phyloP scores from a whole-genome alignment of 37 sponge, comb jelly and placozoan species.

The Sycon ciliatum region DNA sequence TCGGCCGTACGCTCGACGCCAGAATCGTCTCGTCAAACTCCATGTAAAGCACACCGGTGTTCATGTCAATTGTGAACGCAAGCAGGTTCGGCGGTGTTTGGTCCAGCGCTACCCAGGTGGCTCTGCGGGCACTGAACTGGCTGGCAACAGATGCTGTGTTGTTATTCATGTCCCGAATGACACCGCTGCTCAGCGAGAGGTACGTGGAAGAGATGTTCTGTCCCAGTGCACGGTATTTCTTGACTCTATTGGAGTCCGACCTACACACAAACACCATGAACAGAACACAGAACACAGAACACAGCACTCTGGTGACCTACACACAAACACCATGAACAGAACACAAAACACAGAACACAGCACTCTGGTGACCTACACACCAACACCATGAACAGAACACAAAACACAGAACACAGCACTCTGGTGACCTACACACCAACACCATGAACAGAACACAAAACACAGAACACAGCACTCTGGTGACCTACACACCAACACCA shows the following conservation, averaged over 20 bases:
- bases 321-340: conserved; percentile 43
- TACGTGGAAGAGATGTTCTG: conserved; percentile 39
- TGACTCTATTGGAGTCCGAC: conserved; percentile 67
- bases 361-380: conserved; percentile 42
- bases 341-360: no score
- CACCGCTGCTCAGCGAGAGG: conserved; percentile 40
- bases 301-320: no score
- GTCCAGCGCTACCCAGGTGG: neutral
- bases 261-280: conserved; percentile 42
- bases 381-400: conserved; percentile 34
- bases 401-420: no score
- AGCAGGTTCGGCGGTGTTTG: conserved; percentile 36
- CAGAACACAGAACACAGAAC: no score
- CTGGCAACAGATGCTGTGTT: neutral
- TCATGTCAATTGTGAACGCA: conserved; percentile 64
- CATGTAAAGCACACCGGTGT: conserved; percentile 42
- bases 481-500: no score
- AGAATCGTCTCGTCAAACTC: conserved; percentile 81
- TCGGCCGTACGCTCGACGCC: conserved; percentile 35
- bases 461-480: no score
- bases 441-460: no score
- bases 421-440: conserved; percentile 29
- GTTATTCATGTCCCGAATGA: conserved; percentile 57
- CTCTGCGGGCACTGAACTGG: neutral
- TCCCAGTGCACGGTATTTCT: conserved; percentile 36